Evolutionary conservation across 2,797 vertebrate species (phyloP), one percentile per base, ranked within the genome.

Genomic region (Podarcis siculus): DNA sequence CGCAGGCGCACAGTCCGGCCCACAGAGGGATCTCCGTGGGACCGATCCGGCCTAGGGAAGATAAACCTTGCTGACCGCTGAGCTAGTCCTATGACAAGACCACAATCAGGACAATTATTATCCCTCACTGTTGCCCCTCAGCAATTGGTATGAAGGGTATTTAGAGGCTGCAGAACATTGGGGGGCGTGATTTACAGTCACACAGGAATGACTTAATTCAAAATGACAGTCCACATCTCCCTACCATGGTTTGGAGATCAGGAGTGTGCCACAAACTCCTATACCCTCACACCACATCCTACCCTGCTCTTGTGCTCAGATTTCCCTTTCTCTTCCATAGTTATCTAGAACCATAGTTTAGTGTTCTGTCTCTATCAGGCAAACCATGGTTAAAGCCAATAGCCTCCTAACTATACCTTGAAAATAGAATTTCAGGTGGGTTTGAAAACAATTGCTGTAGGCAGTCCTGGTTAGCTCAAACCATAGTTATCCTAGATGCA

Each of bases 1-100:
- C 10, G 1, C 10, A 0, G 10, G 45, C 45, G 1, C 0, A 0
- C 45, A 49, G 45, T 49, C 45, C 10, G 0, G 45, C 45, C 10
- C 45, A 49, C 45, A 0, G 45, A 49, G 10, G 45, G 2, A 12
- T 45, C 45, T 45, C 45, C 10, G 9, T 3, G 10, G 45, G 45
- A 45, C 45, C 2, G 45, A 45, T 45, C 45, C 10, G 2, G 45
- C 45, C 45, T 3, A 49, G 45, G 45, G 0, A 49, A 49, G 45
- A 49, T 12, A 49, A 49, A 49, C 45, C 45, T 49, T 49, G 45
- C 45, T 3, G 10, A 49, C 45, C 10, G 10, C 45, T 49, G 45
- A 12, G 45, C 45, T 49, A 49, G 45, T 49, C 45, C 10, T 49
- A 12, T 49, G 49, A 49, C 49, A 49, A 49, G 49, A 49, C 49